Base-by-base conservation (phyloP, 2,113 vertebrate species). In the Eolophus roseicapilla region DNA sequence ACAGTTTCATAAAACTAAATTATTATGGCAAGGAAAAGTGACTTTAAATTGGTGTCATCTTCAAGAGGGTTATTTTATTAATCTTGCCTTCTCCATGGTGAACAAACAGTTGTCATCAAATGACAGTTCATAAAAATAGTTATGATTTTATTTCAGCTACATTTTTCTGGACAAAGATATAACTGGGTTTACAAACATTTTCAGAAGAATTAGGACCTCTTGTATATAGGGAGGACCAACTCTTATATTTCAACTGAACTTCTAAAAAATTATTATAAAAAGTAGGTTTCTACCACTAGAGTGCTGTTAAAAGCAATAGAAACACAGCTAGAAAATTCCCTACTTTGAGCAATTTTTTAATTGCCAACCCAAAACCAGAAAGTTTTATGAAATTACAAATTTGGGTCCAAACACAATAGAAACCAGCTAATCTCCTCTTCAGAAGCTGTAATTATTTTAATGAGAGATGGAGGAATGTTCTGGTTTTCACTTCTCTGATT, bases 401-500 rank as follows among this genome's bases (percentile, higher is more conserved):
- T 74, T 70, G 21, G 28, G 29, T 19, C 27, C 39, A 88, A 93
- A 86, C 13, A 82, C 13, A 86, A 41, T 76, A 76, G 94, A 95
- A 89, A 21, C 10, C 41, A 82, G 52, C 53, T 39, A 86, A 91
- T 37, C 25, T 12, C 11, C 35, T 52, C 19, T 59, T 86, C 44
- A 75, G 44, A 68, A 75, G 11, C 35, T 82, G 25, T 68, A 92
- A 83, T 78, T 78, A 75, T 81, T 92, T 79, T 93, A 88, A 94
- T 71, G 68, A 90, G 93, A 85, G 62, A 68, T 78, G 44, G 47
- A 92, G 27, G 60, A 78, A 78, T 92, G 85, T 75, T 94, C 82
- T 88, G 88, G 31, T 84, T 96, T 96, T 96, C 93, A 94, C 82
- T 90, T 94, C 92, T 93, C 50, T 95, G 90, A 44, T 92, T 96